phyloP scores from a whole-genome alignment of 2,113 vertebrate genomes.

The Haplochromis vanheusdeni region DNA sequence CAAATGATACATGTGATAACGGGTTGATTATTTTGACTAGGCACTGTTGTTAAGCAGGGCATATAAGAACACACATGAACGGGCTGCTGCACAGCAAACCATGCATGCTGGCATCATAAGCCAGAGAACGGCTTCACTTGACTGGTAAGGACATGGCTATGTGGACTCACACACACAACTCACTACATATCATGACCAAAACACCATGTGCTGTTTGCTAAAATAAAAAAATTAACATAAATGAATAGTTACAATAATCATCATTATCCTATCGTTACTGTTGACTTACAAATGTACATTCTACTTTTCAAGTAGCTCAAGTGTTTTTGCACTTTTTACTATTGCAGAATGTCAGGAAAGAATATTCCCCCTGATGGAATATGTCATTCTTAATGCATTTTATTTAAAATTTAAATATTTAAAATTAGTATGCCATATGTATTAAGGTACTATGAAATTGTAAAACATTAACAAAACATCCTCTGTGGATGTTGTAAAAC shows the following conservation, averaged over 20 bases:
- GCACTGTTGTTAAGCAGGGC: conserved; percentile 23
- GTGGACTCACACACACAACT: background rate
- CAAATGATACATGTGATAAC: conserved; percentile 3
- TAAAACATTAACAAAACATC: background rate
- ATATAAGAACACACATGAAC: conserved; percentile 43
- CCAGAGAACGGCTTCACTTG: background rate
- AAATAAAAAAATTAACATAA: background rate
- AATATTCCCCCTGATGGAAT: background rate
- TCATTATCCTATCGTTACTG: background rate
- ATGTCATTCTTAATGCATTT: background rate
- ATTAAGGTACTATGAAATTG: background rate
- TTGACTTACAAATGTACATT: background rate
- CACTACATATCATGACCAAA: background rate
- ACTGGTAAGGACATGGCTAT: conserved; percentile 35
- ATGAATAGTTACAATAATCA: background rate
- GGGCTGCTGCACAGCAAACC: conserved; percentile 47
- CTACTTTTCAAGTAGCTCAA: background rate
- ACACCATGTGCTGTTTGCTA: background rate
- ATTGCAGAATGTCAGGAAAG: background rate
- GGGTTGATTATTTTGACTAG: conserved; percentile 37
- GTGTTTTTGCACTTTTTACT: background rate
- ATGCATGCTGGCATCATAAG: conserved; percentile 45
- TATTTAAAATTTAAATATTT: fast-evolving
- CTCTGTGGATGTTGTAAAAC: background rate
- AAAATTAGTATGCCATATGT: background rate